Percentiles rank a stretch among this genome's conserved stretches.
These are phyloP conservation scores for Leptinotarsa tumamoca DNA, from an alignment of 2,888 invertebrate species.

Conservation along the genomic window DNA sequence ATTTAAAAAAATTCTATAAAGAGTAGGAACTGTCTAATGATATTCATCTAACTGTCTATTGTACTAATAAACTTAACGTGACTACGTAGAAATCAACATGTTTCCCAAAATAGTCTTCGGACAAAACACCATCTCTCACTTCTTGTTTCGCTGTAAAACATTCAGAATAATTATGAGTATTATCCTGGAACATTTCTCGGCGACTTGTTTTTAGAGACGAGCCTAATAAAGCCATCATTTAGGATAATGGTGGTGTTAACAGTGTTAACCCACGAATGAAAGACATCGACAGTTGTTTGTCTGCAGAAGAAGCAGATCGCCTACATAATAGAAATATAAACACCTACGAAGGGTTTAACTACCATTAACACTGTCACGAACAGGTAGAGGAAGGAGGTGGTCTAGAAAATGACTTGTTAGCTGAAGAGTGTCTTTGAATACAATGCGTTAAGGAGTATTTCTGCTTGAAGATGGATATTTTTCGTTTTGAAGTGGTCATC, in stretches of 20 bases:
- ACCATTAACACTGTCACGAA: slow-evolving; percentile 46
- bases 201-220: slow-evolving; percentile 22
- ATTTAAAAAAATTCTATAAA: too few species aligned
- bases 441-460: not conserved
- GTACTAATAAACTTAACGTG: too few species aligned
- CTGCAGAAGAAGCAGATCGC: slow-evolving; percentile 43
- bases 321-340: slow-evolving; percentile 52
- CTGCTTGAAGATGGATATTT: not conserved
- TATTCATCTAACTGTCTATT: too few species aligned
- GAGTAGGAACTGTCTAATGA: too few species aligned
- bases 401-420: slow-evolving; percentile 24
- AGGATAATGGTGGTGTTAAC: slow-evolving; percentile 50
- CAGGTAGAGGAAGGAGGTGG: slow-evolving; percentile 40
- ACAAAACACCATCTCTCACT: not conserved
- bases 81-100: too few species aligned
- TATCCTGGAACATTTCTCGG: not conserved
- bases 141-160: not conserved
- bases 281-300: slow-evolving; percentile 46
- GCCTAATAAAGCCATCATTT: slow-evolving; percentile 48
- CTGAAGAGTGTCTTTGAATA: not conserved
- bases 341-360: slow-evolving; percentile 49
- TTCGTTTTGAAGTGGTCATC: not conserved
- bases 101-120: not conserved
- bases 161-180: slow-evolving; percentile 7
- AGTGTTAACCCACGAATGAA: slow-evolving; percentile 39